Conservation (phyloP, 2,113 vertebrate genomes). For the Pogonocichla stellata region DNA sequence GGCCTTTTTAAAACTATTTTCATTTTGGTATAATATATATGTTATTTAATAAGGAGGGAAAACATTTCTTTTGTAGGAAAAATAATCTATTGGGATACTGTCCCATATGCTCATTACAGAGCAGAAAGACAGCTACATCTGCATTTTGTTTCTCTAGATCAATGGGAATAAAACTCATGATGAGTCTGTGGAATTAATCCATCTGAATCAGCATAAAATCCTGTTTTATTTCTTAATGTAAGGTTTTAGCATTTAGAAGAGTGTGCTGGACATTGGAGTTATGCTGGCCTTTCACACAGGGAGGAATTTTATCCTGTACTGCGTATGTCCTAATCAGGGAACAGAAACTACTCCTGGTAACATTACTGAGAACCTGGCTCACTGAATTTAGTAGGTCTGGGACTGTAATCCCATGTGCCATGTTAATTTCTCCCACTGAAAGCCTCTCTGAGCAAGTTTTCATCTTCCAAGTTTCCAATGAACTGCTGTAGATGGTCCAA, state of each 20-base stretch:
- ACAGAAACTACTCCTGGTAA: not conserved
- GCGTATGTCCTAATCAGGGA: not conserved
- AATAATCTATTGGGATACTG: not conserved
- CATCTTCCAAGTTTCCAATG: not conserved
- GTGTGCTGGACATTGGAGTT: not conserved
- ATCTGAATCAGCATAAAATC: not conserved
- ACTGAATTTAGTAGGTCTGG: not conserved
- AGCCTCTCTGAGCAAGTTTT: not conserved
- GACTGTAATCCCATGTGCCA: not conserved
- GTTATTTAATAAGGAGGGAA: not conserved
- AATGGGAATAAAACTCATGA: not conserved
- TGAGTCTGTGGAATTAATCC: not conserved
- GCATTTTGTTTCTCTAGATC: not conserved
- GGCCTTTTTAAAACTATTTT: not conserved
- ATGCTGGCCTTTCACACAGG: not conserved
- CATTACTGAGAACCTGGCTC: not conserved
- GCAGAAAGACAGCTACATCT: not conserved
- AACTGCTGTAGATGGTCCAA: not conserved
- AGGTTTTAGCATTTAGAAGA: not conserved
- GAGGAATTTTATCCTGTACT: not conserved
- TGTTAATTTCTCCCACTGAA: not conserved
- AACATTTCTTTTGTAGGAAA: not conserved
- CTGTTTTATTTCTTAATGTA: not conserved
- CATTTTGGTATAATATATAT: constrained; percentile 46
- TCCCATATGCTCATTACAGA: not conserved